phyloP scores from a whole-genome alignment of 1,140 invertebrate genomes.

The Aphelinus atriplicis region DNA sequence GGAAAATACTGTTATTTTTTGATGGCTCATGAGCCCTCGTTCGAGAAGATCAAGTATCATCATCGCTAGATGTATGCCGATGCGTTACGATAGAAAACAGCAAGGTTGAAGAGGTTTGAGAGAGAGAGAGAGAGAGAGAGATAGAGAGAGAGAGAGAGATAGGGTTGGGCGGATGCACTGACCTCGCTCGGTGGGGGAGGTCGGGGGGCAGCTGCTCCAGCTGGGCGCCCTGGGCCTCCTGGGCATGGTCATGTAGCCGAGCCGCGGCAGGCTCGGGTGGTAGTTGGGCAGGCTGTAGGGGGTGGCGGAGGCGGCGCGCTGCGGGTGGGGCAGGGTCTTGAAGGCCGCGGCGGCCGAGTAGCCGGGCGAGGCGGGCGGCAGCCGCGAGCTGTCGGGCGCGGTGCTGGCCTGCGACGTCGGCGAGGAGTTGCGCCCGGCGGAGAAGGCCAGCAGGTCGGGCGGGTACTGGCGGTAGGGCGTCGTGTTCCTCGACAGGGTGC shows the following conservation, averaged over 20 bases:
- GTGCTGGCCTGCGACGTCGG: slow-evolving; percentile 77
- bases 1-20: too few relatives aligned
- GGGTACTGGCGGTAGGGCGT: slow-evolving; percentile 72
- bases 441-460: slow-evolving; percentile 84
- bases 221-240: slow-evolving; percentile 82
- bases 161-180: neutral
- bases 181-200: slow-evolving; percentile 59
- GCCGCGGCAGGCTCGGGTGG: slow-evolving; percentile 72
- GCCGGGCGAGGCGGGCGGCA: slow-evolving; percentile 59
- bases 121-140: too few relatives aligned
- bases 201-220: slow-evolving; percentile 75
- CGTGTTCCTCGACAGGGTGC: slow-evolving; percentile 60
- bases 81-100: too few relatives aligned
- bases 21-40: too few relatives aligned
- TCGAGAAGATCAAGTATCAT: too few relatives aligned
- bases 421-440: slow-evolving; percentile 68
- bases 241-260: slow-evolving; percentile 86
- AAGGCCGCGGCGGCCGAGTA: slow-evolving; percentile 62
- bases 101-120: too few relatives aligned
- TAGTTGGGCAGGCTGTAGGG: slow-evolving; percentile 72
- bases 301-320: slow-evolving; percentile 70
- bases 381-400: slow-evolving; percentile 73
- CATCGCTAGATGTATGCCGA: too few relatives aligned
- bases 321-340: slow-evolving; percentile 76
- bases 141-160: too few relatives aligned